These are phyloP conservation scores for Pollachius pollachius DNA, from an alignment of 2,113 vertebrate species.

Conservation along the genomic window DNA sequence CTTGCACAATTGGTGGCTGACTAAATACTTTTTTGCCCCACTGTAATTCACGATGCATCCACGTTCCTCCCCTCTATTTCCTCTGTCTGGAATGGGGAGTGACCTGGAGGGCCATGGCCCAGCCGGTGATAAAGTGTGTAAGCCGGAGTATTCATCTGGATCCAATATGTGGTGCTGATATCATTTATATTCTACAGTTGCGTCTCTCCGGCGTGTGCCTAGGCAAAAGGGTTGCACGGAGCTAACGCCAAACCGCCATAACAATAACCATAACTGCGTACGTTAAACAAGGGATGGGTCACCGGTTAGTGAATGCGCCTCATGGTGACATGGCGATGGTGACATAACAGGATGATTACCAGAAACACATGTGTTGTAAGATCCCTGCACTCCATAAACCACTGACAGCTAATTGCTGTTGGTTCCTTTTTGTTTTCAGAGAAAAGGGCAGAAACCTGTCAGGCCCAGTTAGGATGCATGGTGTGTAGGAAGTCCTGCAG, in stretches of 20 bases:
- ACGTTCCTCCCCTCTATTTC: neutral
- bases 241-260: neutral
- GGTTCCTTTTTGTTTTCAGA: too few species aligned
- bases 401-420: slow-evolving; percentile 33
- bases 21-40: too few species aligned
- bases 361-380: slow-evolving; percentile 10
- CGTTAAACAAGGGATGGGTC: slow-evolving; percentile 13
- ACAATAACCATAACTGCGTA: slow-evolving; percentile 5
- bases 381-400: slow-evolving; percentile 26
- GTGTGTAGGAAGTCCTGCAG: neutral
- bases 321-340: slow-evolving; percentile 31
- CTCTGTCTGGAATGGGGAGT: too few species aligned
- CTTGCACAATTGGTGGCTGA: too few species aligned
- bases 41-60: neutral
- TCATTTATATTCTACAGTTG: neutral
- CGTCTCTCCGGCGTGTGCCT: slow-evolving; percentile 1
- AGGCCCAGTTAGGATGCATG: neutral
- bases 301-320: slow-evolving; percentile 19
- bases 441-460: slow-evolving; percentile 19
- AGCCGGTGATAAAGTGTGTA: too few species aligned
- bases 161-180: neutral
- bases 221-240: slow-evolving; percentile 30
- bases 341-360: slow-evolving; percentile 20
- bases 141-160: too few species aligned
- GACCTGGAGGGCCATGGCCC: too few species aligned